These are phyloP conservation scores for Patella depressa DNA, from an alignment of 2,888 invertebrate species.

Conservation along the genomic window DNA sequence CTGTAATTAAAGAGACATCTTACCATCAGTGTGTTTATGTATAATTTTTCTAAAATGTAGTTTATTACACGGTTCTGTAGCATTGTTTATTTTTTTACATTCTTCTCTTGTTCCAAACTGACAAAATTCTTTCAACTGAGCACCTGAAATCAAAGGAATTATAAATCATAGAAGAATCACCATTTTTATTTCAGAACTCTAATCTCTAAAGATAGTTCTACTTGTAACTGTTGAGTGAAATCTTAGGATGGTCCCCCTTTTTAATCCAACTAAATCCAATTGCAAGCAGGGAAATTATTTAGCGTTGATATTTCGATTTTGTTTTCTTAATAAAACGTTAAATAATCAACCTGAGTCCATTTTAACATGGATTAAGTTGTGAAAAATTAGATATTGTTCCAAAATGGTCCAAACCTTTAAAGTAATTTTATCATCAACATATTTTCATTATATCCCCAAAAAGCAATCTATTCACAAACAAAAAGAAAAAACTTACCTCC, in stretches of 20 bases:
- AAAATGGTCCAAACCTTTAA: background rate
- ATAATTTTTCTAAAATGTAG: conserved; percentile 98
- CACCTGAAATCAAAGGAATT: conserved; percentile 51
- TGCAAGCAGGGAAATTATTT: background rate
- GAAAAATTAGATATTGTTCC: background rate
- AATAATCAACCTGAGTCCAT: too few species aligned
- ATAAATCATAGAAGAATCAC: background rate
- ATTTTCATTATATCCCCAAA: too few species aligned
- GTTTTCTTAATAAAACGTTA: too few species aligned
- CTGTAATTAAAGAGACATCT: conserved; percentile 16
- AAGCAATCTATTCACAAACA: too few species aligned
- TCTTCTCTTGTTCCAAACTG: conserved; percentile 94
- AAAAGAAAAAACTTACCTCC: conserved; percentile 76
- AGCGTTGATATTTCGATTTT: too few species aligned
- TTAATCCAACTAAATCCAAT: background rate
- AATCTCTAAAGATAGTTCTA: too few species aligned
- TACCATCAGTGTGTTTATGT: conserved; percentile 88
- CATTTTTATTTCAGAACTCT: background rate
- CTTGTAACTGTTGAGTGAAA: too few species aligned
- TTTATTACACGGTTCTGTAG: conserved; percentile 82
- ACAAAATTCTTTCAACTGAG: conserved; percentile 86
- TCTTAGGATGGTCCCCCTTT: too few species aligned
- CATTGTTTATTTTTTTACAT: conserved; percentile 75
- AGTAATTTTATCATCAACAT: background rate
- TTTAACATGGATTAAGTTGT: too few species aligned